Percentiles rank a stretch among this genome's conserved stretches.
These are phyloP conservation scores for Hecatera dysodea DNA, from an alignment of 2,888 invertebrate genomes.

Conservation along the genomic window DNA sequence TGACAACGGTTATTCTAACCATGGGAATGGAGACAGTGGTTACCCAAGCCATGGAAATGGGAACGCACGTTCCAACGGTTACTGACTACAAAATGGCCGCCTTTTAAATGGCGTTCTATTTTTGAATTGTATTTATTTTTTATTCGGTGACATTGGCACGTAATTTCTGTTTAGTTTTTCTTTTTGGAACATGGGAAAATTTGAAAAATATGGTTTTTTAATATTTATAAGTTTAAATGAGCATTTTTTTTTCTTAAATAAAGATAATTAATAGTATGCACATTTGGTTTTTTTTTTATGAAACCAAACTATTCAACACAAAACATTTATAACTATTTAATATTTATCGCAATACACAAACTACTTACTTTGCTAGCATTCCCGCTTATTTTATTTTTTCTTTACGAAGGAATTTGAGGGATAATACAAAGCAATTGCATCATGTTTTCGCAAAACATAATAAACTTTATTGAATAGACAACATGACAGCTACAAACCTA, in stretches of 20 bases:
- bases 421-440: no score
- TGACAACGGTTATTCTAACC: slow-evolving; percentile 58
- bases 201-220: slow-evolving; percentile 18
- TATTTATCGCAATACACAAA: no score
- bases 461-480: no score
- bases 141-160: background rate
- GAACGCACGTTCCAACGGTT: slow-evolving; percentile 67
- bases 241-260: slow-evolving; percentile 21
- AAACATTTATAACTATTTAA: no score
- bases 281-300: background rate
- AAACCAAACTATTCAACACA: no score
- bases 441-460: no score
- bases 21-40: slow-evolving; percentile 56
- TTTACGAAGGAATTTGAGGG: no score
- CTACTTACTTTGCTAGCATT: no score
- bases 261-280: slow-evolving; percentile 1
- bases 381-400: no score
- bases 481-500: no score
- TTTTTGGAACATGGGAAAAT: slow-evolving; percentile 20
- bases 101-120: slow-evolving; percentile 40
- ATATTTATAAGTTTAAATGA: background rate
- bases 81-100: slow-evolving; percentile 69
- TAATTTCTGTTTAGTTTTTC: background rate
- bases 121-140: slow-evolving; percentile 51
- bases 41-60: slow-evolving; percentile 56